phyloP scores from a whole-genome alignment of 2,113 vertebrate species.

The Colossoma macropomum region DNA sequence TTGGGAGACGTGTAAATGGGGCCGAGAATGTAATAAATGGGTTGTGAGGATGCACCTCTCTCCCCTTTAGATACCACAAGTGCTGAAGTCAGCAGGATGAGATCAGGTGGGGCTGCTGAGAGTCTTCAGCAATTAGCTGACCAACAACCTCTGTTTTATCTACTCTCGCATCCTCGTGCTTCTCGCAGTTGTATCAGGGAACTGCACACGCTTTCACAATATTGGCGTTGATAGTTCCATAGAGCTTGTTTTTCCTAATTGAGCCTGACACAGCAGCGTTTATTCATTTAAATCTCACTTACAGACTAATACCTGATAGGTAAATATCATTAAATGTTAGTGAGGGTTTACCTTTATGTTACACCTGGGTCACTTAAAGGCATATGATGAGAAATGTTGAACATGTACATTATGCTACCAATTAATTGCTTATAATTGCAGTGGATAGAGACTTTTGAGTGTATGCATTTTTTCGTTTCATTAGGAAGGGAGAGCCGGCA shows the following conservation, averaged over 20 bases:
- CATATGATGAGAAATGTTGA: background rate
- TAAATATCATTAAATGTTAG: background rate
- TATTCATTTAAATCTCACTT: background rate
- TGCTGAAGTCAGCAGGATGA: conserved; percentile 73
- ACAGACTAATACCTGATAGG: background rate
- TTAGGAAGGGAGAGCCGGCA: too few relatives aligned
- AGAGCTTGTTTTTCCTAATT: background rate
- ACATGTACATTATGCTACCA: background rate
- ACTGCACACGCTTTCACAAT: background rate
- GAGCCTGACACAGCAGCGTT: background rate
- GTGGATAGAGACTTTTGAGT: background rate
- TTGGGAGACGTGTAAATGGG: conserved; percentile 74
- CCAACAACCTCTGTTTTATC: conserved; percentile 54
- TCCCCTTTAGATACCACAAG: conserved; percentile 76
- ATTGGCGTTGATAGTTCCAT: conserved; percentile 17
- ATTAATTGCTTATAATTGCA: background rate
- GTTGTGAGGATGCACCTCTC: conserved; percentile 74
- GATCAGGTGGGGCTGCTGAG: conserved; percentile 59
- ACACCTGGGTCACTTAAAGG: background rate
- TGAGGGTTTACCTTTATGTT: background rate
- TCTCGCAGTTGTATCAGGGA: conserved; percentile 12
- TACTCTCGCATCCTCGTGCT: background rate
- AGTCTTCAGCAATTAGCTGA: conserved; percentile 65
- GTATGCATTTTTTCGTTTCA: background rate
- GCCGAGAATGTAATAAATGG: conserved; percentile 75